Conservation (phyloP, 2,888 invertebrate genomes). For the Notodonta dromedarius region DNA sequence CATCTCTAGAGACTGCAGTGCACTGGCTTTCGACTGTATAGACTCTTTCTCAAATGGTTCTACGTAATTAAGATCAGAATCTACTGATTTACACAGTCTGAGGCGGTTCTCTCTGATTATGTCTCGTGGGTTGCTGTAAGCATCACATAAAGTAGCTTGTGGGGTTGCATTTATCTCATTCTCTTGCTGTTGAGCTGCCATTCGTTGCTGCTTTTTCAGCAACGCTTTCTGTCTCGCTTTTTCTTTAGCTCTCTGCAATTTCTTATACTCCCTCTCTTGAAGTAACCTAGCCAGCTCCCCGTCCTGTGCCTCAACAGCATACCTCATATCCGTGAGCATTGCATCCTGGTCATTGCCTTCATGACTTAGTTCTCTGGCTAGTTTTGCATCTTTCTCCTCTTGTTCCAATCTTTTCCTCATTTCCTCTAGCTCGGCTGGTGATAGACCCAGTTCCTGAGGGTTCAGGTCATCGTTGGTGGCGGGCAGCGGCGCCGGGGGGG, state of each 20-base stretch:
- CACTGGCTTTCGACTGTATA: slow-evolving; percentile 77
- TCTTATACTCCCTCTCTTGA: slow-evolving; percentile 78
- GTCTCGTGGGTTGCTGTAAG: slow-evolving; percentile 77
- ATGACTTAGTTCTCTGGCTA: slow-evolving; percentile 71
- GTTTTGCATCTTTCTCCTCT: slow-evolving; percentile 72
- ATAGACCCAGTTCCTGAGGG: slow-evolving; percentile 72
- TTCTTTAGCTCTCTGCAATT: slow-evolving; percentile 76
- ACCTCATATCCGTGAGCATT: slow-evolving; percentile 74
- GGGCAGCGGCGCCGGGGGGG: slow-evolving; percentile 41
- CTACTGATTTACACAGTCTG: slow-evolving; percentile 77
- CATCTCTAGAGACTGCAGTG: slow-evolving; percentile 70
- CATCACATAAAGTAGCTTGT: slow-evolving; percentile 72
- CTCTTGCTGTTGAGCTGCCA: slow-evolving; percentile 51
- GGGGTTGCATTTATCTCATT: slow-evolving; percentile 35
- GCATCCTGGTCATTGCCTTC: slow-evolving; percentile 68
- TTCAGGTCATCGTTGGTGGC: slow-evolving; percentile 46
- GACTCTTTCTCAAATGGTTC: slow-evolving; percentile 80
- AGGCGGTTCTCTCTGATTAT: slow-evolving; percentile 70
- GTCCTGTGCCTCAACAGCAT: slow-evolving; percentile 79
- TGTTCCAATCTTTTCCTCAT: slow-evolving; percentile 71
- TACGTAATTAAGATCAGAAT: slow-evolving; percentile 78
- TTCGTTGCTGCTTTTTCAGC: slow-evolving; percentile 73
- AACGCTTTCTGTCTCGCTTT: slow-evolving; percentile 76
- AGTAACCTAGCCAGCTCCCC: slow-evolving; percentile 73
- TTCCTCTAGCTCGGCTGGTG: slow-evolving; percentile 69